phyloP scores from a whole-genome alignment of 1,140 invertebrate species.

The Drosophila pallidifrons region DNA sequence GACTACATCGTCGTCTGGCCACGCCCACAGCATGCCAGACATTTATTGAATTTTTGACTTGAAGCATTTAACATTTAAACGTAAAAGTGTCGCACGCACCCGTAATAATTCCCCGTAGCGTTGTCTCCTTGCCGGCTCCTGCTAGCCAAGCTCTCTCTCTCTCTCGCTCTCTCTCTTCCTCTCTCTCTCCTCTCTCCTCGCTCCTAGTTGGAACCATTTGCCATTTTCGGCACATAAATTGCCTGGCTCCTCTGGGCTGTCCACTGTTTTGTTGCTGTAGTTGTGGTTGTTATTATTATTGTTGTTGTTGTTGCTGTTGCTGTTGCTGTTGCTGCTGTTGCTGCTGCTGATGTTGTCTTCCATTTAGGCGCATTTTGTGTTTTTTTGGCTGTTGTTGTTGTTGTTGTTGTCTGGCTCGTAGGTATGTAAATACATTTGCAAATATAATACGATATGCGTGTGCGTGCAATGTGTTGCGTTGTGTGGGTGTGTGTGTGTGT shows the following conservation, averaged over 20 bases:
- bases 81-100: constrained; percentile 54
- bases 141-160: neutral
- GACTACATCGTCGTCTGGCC: constrained; percentile 33
- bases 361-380: constrained; percentile 73
- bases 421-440: constrained; percentile 17
- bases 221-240: constrained; percentile 70
- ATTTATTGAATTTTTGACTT: constrained; percentile 79
- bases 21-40: constrained; percentile 54
- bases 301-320: constrained; percentile 24
- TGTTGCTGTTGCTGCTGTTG: constrained; percentile 50
- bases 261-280: constrained; percentile 42
- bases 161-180: neutral
- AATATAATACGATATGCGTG: constrained; percentile 23
- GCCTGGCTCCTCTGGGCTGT: constrained; percentile 21
- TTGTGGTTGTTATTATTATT: constrained; percentile 7
- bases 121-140: constrained; percentile 5
- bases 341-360: constrained; percentile 58
- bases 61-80: constrained; percentile 71
- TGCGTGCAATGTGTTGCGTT: neutral
- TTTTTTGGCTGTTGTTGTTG: constrained; percentile 6
- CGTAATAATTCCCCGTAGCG: constrained; percentile 27
- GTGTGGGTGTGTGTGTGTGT: constrained; percentile 1
- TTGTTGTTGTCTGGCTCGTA: neutral
- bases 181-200: neutral
- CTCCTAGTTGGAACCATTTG: constrained; percentile 32